Evolutionary conservation across 2,888 invertebrate species (phyloP).

Genomic region (Drosophila mimetica): DNA sequence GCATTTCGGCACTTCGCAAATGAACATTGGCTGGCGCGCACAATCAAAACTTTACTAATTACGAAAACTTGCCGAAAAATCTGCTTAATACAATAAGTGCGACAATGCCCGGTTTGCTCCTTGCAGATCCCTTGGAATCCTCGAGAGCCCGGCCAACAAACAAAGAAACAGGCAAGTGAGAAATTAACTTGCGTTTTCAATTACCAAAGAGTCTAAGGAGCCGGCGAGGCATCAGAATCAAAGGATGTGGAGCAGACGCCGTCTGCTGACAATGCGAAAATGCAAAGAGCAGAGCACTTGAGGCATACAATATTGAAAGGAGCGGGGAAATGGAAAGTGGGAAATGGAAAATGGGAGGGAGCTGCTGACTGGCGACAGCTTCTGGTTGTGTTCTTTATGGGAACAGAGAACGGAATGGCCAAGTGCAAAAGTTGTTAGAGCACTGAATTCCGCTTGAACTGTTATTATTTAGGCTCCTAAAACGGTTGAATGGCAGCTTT

Average conservation of each 20-base stretch:
- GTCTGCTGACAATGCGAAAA: slow-evolving; percentile 80
- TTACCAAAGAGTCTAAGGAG: slow-evolving; percentile 62
- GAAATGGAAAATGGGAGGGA: slow-evolving; percentile 6
- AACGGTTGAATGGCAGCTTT: background rate
- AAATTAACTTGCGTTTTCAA: slow-evolving; percentile 83
- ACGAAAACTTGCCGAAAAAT: slow-evolving; percentile 81
- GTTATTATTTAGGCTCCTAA: slow-evolving; percentile 15
- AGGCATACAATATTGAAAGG: slow-evolving; percentile 52
- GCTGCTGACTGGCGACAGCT: slow-evolving; percentile 21
- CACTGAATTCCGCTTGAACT: slow-evolving; percentile 12
- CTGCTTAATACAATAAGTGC: slow-evolving; percentile 81
- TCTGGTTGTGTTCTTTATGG: slow-evolving; percentile 25
- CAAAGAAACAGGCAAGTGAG: slow-evolving; percentile 63
- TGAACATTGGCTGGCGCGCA: slow-evolving; percentile 53
- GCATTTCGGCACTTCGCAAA: slow-evolving; percentile 35
- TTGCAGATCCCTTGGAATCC: background rate
- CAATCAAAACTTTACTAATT: slow-evolving; percentile 83
- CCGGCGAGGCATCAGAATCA: slow-evolving; percentile 61
- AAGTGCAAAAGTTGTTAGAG: slow-evolving; percentile 30
- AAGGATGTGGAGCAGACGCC: slow-evolving; percentile 63
- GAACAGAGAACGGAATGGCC: background rate
- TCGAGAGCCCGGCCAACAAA: slow-evolving; percentile 21
- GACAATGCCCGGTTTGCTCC: slow-evolving; percentile 35
- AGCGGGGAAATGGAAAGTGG: slow-evolving; percentile 10
- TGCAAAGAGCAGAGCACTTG: slow-evolving; percentile 74